A percentile compares a stretch with the other conserved stretches of the same genome.
Conservation (phyloP, 2,113 vertebrate genomes). For the Helogale parvula region DNA sequence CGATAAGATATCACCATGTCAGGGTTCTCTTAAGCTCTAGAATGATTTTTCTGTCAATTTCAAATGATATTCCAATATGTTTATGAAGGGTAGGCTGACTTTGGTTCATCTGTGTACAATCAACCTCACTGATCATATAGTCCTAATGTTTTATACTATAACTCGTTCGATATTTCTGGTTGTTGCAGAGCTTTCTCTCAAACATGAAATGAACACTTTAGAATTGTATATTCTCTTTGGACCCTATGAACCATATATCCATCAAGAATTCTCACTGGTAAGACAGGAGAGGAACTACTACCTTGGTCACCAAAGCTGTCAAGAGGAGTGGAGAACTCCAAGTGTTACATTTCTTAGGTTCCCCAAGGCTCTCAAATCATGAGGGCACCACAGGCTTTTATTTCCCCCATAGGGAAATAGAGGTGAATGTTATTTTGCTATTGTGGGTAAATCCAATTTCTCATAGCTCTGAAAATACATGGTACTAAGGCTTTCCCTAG, state of each 20-base stretch:
- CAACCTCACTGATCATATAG: background rate
- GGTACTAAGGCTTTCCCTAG: background rate
- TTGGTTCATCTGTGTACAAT: background rate
- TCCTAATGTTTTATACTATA: background rate
- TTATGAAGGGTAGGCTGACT: background rate
- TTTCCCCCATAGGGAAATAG: background rate
- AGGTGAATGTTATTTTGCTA: background rate
- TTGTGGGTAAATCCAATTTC: background rate
- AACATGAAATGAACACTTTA: background rate
- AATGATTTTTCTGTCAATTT: background rate
- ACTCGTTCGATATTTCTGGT: background rate
- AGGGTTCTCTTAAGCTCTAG: background rate
- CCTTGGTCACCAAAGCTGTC: background rate
- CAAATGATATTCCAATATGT: background rate
- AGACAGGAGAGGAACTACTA: background rate
- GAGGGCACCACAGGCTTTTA: background rate
- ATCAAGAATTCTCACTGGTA: background rate
- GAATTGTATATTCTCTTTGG: background rate
- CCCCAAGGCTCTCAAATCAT: background rate
- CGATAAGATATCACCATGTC: no score
- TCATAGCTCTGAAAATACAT: background rate
- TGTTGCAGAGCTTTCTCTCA: background rate
- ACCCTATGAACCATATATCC: background rate
- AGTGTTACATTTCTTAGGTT: background rate
- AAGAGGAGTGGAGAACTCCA: background rate